phyloP scores from a whole-genome alignment of 2,113 vertebrate genomes.

The human region DNA sequence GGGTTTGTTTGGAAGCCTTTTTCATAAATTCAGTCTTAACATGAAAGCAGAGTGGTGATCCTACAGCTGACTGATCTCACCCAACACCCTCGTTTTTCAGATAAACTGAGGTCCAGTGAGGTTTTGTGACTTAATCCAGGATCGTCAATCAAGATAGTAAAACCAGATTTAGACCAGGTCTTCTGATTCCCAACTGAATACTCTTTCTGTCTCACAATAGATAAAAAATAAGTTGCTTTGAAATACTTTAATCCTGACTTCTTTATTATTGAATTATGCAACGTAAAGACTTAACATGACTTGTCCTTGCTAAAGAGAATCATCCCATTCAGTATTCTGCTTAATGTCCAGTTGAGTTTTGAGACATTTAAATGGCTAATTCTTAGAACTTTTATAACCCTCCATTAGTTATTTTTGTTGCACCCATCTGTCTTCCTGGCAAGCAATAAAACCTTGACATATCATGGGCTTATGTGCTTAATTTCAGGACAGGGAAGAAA shows the following conservation, averaged over 20 bases:
- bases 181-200: constrained; percentile 36
- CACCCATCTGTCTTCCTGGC: neutral
- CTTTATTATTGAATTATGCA: neutral
- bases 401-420: constrained; percentile 53
- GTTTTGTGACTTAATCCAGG: neutral
- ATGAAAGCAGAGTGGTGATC: neutral
- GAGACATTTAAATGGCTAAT: constrained; percentile 9
- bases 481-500: constrained; percentile 48
- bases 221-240: constrained; percentile 42
- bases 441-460: constrained; percentile 8
- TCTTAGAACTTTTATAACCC: constrained; percentile 40
- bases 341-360: neutral
- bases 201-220: neutral
- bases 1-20: neutral
- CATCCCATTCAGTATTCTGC: neutral
- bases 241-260: constrained; percentile 45
- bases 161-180: constrained; percentile 9
- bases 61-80: neutral
- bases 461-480: neutral
- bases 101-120: neutral
- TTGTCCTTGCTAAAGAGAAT: constrained; percentile 23
- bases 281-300: neutral
- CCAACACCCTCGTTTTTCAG: neutral
- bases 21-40: neutral
- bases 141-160: constrained; percentile 16